Conservation (phyloP, 1,140 invertebrate genomes). For the Dendroctonus valens region DNA sequence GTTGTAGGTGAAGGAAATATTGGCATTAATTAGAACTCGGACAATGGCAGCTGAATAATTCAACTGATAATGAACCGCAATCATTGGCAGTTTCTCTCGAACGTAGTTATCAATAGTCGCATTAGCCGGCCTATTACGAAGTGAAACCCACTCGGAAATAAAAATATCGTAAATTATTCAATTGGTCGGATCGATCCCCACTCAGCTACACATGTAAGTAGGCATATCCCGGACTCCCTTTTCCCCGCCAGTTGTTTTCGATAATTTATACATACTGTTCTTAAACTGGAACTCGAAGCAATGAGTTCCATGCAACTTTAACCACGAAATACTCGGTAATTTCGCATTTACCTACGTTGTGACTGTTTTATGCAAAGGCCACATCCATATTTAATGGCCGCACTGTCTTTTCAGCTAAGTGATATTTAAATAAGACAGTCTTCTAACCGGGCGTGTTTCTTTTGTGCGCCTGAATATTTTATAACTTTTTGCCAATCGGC, state of each 20-base stretch:
- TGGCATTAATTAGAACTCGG: no score
- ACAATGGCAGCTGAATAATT: no score
- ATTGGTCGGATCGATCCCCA: constrained; percentile 1
- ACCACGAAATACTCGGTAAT: constrained; percentile 24
- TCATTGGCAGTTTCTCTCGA: no score
- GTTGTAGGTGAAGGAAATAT: no score
- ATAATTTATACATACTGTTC: constrained; percentile 27
- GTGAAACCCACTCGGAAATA: constrained; percentile 7
- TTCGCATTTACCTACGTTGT: constrained; percentile 21
- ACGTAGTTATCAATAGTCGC: no score
- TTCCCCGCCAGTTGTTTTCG: constrained; percentile 12
- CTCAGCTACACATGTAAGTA: neutral
- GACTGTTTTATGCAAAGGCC: constrained; percentile 15
- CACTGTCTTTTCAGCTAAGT: constrained; percentile 22
- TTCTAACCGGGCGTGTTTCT: constrained; percentile 17
- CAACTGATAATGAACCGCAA: no score
- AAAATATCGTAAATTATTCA: constrained; percentile 10
- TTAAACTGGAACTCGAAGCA: constrained; percentile 22
- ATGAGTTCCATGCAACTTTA: constrained; percentile 26
- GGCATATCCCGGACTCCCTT: neutral
- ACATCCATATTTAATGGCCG: constrained; percentile 20
- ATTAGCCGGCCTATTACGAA: neutral
- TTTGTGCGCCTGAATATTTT: constrained; percentile 9
- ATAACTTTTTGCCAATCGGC: neutral
- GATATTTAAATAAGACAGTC: constrained; percentile 29